Evolutionary conservation across 2,797 vertebrate species (phyloP).

Genomic region (Molothrus aeneus): DNA sequence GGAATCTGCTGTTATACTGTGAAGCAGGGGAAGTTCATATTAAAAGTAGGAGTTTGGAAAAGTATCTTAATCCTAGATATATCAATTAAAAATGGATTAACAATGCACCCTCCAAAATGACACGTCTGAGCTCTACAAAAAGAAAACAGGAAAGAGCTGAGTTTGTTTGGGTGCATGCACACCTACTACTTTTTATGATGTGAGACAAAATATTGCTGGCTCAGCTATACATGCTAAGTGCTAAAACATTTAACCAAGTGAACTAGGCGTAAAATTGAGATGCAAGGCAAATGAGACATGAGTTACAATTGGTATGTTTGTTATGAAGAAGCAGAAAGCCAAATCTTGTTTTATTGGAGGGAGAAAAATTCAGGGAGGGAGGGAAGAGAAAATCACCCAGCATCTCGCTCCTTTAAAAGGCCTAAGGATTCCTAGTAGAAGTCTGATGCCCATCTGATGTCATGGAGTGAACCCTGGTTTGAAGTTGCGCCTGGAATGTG

Average conservation of each 20-base stretch:
- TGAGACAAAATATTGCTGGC: neutral
- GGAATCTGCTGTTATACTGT: neutral
- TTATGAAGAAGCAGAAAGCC: neutral
- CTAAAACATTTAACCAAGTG: neutral
- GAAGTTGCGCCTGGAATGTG: neutral
- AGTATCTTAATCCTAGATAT: neutral
- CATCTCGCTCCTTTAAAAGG: neutral
- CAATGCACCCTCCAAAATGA: neutral
- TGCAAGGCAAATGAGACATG: neutral
- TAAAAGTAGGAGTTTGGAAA: neutral
- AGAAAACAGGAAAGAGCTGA: neutral
- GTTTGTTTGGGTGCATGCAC: neutral
- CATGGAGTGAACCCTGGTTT: neutral
- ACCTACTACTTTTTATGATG: neutral
- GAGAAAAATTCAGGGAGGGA: accelerated
- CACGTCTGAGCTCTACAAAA: neutral
- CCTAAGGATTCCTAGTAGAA: neutral
- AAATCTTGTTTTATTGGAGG: neutral
- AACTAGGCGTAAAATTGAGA: neutral
- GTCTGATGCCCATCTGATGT: neutral
- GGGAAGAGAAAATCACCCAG: neutral
- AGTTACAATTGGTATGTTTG: neutral
- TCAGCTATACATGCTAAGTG: neutral
- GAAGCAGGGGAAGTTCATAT: neutral
- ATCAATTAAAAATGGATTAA: neutral